phyloP scores from a whole-genome alignment of 2,113 vertebrate species.

The Scortum barcoo region DNA sequence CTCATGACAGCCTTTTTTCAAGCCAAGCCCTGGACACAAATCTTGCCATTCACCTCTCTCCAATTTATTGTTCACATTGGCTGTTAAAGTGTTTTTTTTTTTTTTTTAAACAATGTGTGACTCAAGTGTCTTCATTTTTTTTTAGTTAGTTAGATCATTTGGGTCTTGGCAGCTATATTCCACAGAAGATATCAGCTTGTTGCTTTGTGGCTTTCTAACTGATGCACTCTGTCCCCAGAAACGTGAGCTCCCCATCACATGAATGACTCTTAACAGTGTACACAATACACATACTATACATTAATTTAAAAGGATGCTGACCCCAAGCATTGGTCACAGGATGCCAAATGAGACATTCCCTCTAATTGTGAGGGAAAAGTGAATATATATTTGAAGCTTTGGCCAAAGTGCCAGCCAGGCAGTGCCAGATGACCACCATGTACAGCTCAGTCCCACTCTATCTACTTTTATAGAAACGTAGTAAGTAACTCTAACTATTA shows the following conservation, averaged over 20 bases:
- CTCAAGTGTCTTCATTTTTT: neutral
- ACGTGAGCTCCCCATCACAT: neutral
- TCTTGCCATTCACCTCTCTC: slow-evolving; percentile 20
- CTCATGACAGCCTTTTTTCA: slow-evolving; percentile 5
- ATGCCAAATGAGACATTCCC: slow-evolving; percentile 1
- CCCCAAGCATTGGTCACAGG: neutral
- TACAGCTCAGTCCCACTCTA: no score
- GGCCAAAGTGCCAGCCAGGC: no score
- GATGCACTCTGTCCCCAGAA: neutral
- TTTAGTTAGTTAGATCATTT: neutral
- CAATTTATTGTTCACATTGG: slow-evolving; percentile 12
- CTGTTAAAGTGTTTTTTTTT: slow-evolving; percentile 3
- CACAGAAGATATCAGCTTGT: neutral
- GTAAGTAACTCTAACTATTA: no score
- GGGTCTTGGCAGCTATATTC: slow-evolving; percentile 15
- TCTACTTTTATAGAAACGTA: no score
- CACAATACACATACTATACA: neutral
- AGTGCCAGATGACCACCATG: neutral
- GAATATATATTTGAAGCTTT: slow-evolving; percentile 11
- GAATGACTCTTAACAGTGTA: neutral
- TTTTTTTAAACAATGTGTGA: neutral
- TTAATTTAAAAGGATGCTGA: slow-evolving; percentile 7
- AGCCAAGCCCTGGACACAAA: slow-evolving; percentile 22
- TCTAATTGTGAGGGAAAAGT: slow-evolving; percentile 3
- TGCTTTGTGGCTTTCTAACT: neutral